Evolutionary conservation across 2,797 vertebrate species (phyloP).

Genomic region (Phataginus tetradactyla): DNA sequence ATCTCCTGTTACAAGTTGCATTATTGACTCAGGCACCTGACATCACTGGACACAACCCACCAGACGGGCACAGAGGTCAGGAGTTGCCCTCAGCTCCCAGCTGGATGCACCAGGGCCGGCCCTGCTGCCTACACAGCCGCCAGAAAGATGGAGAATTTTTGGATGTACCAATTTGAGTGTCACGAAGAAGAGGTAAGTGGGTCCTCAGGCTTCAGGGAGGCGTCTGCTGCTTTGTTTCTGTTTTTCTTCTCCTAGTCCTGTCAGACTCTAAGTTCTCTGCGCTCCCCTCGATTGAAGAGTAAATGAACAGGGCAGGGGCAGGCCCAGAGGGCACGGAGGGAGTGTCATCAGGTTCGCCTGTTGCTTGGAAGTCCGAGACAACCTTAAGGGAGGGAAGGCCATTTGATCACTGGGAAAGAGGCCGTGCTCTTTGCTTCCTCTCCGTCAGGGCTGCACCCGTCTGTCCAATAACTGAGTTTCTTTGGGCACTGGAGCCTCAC

Average conservation of each 20-base stretch:
- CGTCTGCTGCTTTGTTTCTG: not conserved
- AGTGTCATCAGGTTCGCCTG: not conserved
- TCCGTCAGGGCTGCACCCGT: not conserved
- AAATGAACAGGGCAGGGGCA: not conserved
- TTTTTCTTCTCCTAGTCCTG: not conserved
- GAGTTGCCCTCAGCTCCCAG: slow-evolving; percentile 28
- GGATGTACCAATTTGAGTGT: slow-evolving; percentile 89
- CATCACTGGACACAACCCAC: slow-evolving; percentile 49
- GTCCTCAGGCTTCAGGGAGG: not conserved
- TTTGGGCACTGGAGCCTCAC: not conserved
- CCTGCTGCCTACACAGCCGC: not conserved
- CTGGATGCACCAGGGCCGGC: not conserved
- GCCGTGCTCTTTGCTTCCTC: not conserved
- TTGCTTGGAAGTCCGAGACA: not conserved
- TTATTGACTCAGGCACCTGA: slow-evolving; percentile 75
- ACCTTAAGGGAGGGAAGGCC: not conserved
- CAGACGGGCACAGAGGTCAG: not conserved
- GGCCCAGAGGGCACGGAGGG: not conserved
- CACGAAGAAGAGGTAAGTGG: slow-evolving; percentile 87
- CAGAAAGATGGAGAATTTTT: slow-evolving; percentile 92
- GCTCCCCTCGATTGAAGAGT: not conserved
- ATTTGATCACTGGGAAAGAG: not conserved
- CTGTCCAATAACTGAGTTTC: not conserved
- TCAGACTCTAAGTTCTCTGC: not conserved
- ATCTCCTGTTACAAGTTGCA: slow-evolving; percentile 81